These are phyloP conservation scores for Microctenopoma stevenorrisi DNA, from an alignment of 2,797 vertebrate genomes.

Conservation along the genomic window DNA sequence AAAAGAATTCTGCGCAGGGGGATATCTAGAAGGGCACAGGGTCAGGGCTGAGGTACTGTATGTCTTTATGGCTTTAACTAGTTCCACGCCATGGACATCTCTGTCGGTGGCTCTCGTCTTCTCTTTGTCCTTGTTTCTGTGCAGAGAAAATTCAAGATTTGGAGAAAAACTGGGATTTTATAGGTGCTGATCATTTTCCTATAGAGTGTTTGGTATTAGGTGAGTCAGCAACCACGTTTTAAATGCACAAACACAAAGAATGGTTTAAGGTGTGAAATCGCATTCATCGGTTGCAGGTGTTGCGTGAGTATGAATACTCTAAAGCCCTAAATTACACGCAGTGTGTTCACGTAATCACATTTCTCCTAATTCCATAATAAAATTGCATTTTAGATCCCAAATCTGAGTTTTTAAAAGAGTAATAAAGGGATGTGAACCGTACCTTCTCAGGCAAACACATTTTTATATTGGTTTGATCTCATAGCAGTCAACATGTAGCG, in stretches of 20 bases:
- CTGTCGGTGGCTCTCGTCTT: conserved; percentile 42
- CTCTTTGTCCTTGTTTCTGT: conserved; percentile 53
- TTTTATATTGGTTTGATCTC: background rate
- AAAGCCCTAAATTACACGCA: conserved; percentile 1
- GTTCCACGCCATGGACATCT: conserved; percentile 74
- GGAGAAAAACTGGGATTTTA: conserved; percentile 18
- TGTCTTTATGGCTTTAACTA: conserved; percentile 85
- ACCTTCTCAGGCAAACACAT: background rate
- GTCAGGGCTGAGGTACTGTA: conserved; percentile 87
- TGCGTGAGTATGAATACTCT: conserved; percentile 10
- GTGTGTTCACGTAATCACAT: conserved; percentile 5
- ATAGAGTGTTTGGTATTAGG: background rate
- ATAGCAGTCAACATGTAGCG: background rate
- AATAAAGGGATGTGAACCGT: background rate
- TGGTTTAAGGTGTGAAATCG: conserved; percentile 8
- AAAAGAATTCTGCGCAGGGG: conserved; percentile 94
- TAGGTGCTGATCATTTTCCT: conserved; percentile 7
- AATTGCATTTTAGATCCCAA: no score
- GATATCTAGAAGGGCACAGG: conserved; percentile 83
- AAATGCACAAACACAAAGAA: conserved; percentile 12
- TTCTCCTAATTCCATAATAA: background rate
- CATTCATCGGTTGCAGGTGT: background rate
- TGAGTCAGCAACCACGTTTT: conserved; percentile 12
- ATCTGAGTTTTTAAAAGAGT: background rate
- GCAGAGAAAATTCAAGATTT: conserved; percentile 28